A percentile compares a stretch with the other conserved stretches of the same genome.
These are phyloP conservation scores for Pogonomyrmex californicus DNA, from an alignment of 1,140 invertebrate genomes.

Conservation along the genomic window DNA sequence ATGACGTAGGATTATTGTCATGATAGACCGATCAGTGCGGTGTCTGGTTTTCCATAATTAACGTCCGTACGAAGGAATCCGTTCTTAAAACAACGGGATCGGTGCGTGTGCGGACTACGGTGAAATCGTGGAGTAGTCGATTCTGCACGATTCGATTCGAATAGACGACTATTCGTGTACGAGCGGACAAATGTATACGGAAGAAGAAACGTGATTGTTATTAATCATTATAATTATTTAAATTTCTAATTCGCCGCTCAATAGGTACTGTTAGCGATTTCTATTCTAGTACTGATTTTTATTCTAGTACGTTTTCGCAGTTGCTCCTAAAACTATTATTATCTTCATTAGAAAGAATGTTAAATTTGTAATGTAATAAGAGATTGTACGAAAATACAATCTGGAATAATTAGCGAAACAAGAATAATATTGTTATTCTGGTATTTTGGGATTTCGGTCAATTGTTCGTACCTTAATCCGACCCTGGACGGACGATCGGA, in stretches of 20 bases:
- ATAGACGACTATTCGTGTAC: background rate
- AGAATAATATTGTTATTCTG: constrained; percentile 28
- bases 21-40: constrained; percentile 65
- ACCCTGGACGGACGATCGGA: constrained; percentile 15
- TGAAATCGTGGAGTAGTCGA: constrained; percentile 5
- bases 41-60: constrained; percentile 77
- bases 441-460: constrained; percentile 3
- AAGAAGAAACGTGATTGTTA: background rate
- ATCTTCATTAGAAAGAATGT: background rate
- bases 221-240: background rate
- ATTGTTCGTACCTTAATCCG: constrained; percentile 39
- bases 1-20: constrained; percentile 64
- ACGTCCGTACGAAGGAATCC: constrained; percentile 71
- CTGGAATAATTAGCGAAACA: background rate
- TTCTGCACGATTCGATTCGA: constrained; percentile 46
- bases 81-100: constrained; percentile 79
- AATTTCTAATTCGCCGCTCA: background rate
- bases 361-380: background rate
- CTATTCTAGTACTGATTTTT: background rate
- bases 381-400: background rate
- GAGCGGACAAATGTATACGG: background rate
- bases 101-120: constrained; percentile 72
- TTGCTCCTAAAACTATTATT: background rate
- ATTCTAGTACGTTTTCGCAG: background rate
- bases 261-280: background rate